Conservation (phyloP, 2,113 vertebrate genomes). For the Lonchura striata region DNA sequence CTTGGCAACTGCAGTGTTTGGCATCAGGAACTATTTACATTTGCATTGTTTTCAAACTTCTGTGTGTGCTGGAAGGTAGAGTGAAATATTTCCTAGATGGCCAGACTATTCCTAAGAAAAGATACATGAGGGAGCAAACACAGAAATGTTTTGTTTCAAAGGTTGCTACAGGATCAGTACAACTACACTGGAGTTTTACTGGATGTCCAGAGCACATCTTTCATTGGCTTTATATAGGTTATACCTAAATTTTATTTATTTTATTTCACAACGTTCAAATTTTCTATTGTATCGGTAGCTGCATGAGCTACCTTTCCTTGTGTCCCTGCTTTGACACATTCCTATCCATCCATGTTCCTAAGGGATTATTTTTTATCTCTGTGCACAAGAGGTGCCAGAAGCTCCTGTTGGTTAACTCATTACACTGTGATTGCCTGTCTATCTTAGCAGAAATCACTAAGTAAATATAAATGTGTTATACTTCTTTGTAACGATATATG, state of each 20-base stretch:
- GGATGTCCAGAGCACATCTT: not conserved
- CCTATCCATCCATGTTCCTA: not conserved
- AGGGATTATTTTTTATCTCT: not conserved
- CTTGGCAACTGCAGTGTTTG: not conserved
- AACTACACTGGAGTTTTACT: not conserved
- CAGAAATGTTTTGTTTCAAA: not conserved
- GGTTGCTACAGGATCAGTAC: accelerated
- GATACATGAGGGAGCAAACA: not conserved
- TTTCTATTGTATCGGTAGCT: not conserved
- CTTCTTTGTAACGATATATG: not conserved
- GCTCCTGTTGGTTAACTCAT: not conserved
- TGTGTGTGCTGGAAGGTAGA: not conserved
- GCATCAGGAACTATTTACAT: not conserved
- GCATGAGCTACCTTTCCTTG: not conserved
- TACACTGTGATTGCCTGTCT: not conserved
- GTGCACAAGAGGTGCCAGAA: not conserved
- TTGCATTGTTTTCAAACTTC: not conserved
- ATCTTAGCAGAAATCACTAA: not conserved
- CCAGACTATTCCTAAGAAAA: not conserved
- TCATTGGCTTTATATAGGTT: not conserved
- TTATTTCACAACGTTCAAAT: not conserved
- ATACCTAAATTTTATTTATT: not conserved
- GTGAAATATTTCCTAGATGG: not conserved
- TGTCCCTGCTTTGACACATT: not conserved
- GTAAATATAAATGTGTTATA: not conserved